These are phyloP conservation scores for Trissolcus basalis DNA, from an alignment of 1,140 invertebrate species.

Conservation along the genomic window DNA sequence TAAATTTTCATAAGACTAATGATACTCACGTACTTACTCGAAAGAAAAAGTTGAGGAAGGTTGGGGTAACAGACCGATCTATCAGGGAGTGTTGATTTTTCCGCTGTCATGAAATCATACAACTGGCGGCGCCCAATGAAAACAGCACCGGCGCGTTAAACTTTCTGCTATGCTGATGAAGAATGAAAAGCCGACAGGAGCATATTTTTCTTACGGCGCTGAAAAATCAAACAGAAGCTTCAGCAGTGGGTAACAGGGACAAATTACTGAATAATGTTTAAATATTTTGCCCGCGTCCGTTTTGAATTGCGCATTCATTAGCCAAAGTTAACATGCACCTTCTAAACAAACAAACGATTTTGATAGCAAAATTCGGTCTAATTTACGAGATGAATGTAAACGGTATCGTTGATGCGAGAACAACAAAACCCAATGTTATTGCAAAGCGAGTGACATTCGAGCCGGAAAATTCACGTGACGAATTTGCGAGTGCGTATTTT, in stretches of 20 bases:
- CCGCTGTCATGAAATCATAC: slow-evolving; percentile 3
- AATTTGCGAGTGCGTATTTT: too few relatives aligned
- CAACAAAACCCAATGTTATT: slow-evolving; percentile 32
- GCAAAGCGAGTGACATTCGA: not conserved
- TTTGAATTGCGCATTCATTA: slow-evolving; percentile 26
- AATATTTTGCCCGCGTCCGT: slow-evolving; percentile 34
- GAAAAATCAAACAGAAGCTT: slow-evolving; percentile 48
- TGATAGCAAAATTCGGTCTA: slow-evolving; percentile 31
- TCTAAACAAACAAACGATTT: slow-evolving; percentile 31
- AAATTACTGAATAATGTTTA: slow-evolving; percentile 24
- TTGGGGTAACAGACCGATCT: not conserved
- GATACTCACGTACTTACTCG: too few relatives aligned
- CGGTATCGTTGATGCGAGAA: slow-evolving; percentile 48
- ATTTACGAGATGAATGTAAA: slow-evolving; percentile 34
- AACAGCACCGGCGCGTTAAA: slow-evolving; percentile 21
- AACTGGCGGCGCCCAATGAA: slow-evolving; percentile 16
- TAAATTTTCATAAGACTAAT: too few relatives aligned
- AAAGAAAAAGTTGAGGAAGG: not conserved
- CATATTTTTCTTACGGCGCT: slow-evolving; percentile 34
- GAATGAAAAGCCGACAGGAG: slow-evolving; percentile 9
- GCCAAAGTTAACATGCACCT: slow-evolving; percentile 21
- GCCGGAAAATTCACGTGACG: too few relatives aligned
- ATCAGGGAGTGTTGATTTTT: slow-evolving; percentile 33
- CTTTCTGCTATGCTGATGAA: slow-evolving; percentile 41
- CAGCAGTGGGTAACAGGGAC: slow-evolving; percentile 3